Base-by-base conservation (phyloP, 2,797 vertebrate species). In the Philypnodon macrostomus region DNA sequence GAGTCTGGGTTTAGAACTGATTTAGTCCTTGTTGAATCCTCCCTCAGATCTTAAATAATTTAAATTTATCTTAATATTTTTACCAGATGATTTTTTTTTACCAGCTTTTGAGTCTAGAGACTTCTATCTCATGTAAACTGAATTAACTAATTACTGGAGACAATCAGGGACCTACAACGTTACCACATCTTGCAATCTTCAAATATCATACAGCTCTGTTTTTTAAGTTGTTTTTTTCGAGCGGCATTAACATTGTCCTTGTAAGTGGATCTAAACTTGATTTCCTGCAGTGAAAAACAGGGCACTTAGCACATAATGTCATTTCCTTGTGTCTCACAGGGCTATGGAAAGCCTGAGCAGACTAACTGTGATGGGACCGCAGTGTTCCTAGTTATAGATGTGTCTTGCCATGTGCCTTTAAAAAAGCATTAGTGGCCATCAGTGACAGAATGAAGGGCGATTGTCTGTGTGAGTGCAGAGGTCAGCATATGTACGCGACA, bases 221-320 rank as follows among this genome's bases (percentile, higher is more conserved):
- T 23, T 6, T 23, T 3, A 23, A 3, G 21, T 23, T 3, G 6
- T 23, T 15, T 15, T 26, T 39, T 33, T 39, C 37, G 9, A 41
- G 41, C 7, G 52, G 45, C 50, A 59, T 63, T 32, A 62, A 54
- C 50, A 48, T 41, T 41, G 54, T 40, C 45, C 38, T 23, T 52
- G 56, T 47, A 38, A 31, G 55, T 3, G 40, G 29, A 47, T 35
- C 45, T 73, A 36, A 50, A 57, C 42, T 68, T 53, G 24, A 55
- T 66, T 78, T 73, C 64, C 61, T 53, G 35, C 40, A 41, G 53
- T 44, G 51, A 72, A 47, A 61, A 75, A 58, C 31, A 35, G 29
- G 44, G 47, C 35, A 52, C 50, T 67, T 67, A 58, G 63, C 42
- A 57, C 67, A 67, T 67, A 70, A 70, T 68, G 71, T 57, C 35